Evolutionary conservation across 2,113 vertebrate species (phyloP).

Genomic region (Gallinago undulata): DNA sequence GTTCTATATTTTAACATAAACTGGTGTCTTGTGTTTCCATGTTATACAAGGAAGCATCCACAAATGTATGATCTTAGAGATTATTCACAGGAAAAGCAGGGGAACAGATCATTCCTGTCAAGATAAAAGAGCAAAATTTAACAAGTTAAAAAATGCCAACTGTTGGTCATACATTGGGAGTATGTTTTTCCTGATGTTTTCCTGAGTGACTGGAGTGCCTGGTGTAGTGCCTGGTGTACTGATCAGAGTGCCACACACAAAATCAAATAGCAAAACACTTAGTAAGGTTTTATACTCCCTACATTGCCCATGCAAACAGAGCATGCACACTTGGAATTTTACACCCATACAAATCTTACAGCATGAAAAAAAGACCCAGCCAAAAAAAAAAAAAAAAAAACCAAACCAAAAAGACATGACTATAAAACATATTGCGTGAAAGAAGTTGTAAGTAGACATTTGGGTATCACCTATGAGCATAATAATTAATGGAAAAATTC

Average conservation of each 20-base stretch:
- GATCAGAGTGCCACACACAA: background rate
- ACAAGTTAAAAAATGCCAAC: background rate
- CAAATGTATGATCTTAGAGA: background rate
- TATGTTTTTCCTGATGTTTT: background rate
- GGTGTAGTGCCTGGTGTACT: background rate
- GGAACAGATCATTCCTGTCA: background rate
- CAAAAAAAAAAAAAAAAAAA: background rate
- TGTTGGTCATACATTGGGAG: fast-evolving
- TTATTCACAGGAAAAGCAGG: background rate
- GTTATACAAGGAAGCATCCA: background rate
- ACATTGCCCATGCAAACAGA: background rate
- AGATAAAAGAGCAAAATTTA: background rate
- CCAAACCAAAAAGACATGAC: background rate
- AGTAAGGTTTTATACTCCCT: background rate
- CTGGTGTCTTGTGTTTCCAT: background rate
- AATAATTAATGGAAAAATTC: background rate
- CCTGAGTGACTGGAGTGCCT: background rate
- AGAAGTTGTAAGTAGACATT: background rate
- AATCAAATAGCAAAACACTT: background rate
- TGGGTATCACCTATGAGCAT: background rate
- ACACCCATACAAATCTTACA: background rate
- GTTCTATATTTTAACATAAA: background rate
- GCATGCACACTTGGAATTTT: background rate
- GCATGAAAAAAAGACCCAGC: background rate
- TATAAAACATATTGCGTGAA: background rate